These are phyloP conservation scores for Abrostola tripartita DNA, from an alignment of 2,888 invertebrate species.

Conservation along the genomic window DNA sequence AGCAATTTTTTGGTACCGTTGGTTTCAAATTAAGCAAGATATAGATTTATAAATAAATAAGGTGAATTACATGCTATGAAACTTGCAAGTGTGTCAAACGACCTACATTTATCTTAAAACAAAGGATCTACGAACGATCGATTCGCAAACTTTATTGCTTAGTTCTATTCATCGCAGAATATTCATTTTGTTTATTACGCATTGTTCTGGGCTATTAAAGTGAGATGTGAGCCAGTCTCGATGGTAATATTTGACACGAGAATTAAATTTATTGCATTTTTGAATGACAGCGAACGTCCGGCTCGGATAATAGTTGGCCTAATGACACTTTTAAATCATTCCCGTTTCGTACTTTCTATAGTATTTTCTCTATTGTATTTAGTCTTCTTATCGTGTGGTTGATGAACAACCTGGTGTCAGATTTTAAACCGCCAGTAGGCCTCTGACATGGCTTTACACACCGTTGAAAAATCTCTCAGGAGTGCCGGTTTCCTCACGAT, in stretches of 20 bases:
- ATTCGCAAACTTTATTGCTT: background rate
- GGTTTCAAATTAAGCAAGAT: too few species aligned
- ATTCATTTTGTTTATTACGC: constrained; percentile 5
- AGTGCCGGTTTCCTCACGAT: too few species aligned
- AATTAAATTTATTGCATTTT: constrained; percentile 6
- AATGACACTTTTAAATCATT: background rate
- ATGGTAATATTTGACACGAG: constrained; percentile 10
- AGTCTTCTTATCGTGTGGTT: too few species aligned
- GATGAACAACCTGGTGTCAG: too few species aligned
- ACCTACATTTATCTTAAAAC: background rate
- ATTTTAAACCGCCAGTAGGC: too few species aligned
- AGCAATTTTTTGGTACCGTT: too few species aligned
- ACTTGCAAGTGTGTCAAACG: background rate
- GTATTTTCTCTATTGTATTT: background rate
- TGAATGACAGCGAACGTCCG: background rate
- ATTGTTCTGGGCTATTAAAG: constrained; percentile 1
- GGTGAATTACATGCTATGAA: background rate
- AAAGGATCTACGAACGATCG: background rate
- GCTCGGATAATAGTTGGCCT: constrained; percentile 12
- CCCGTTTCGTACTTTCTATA: background rate
- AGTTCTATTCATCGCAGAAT: background rate
- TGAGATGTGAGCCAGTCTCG: background rate
- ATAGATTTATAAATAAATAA: too few species aligned
- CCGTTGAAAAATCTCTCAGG: too few species aligned
- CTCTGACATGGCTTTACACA: too few species aligned